Evolutionary conservation across 2,113 vertebrate species (phyloP).

Genomic region (Aix galericulata): DNA sequence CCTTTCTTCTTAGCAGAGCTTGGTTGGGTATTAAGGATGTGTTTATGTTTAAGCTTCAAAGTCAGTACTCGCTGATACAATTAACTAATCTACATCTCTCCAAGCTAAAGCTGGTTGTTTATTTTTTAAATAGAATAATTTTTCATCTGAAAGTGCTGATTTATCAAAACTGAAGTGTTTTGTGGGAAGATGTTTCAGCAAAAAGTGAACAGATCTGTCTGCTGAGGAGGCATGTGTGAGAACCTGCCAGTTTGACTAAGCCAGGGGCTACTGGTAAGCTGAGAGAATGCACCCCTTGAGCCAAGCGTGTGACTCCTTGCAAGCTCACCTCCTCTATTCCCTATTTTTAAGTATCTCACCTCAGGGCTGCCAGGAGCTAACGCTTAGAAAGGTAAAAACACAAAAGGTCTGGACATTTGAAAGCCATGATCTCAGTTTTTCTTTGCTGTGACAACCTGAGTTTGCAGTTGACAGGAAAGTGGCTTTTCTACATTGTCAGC

Average conservation of each 20-base stretch:
- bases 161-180: background rate
- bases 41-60: constrained; percentile 33
- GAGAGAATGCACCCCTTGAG: background rate
- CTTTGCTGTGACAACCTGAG: background rate
- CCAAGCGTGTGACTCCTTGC: background rate
- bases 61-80: constrained; percentile 13
- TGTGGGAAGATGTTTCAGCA: background rate
- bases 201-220: background rate
- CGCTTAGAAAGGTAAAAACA: background rate
- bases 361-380: background rate
- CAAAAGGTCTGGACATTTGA: background rate
- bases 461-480: background rate
- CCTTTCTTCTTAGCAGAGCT: constrained; percentile 18
- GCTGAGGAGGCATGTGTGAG: background rate
- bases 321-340: background rate
- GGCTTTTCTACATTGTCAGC: background rate
- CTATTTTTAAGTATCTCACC: background rate
- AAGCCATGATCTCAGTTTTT: background rate
- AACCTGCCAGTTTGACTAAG: background rate
- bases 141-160: background rate
- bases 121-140: constrained; percentile 20
- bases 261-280: background rate
- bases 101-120: constrained; percentile 9
- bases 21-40: background rate
- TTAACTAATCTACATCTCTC: constrained; percentile 23